A percentile compares a stretch with the other conserved stretches of the same genome.
These are phyloP conservation scores for Camelus bactrianus DNA, from an alignment of 2,113 vertebrate species.

Conservation along the genomic window DNA sequence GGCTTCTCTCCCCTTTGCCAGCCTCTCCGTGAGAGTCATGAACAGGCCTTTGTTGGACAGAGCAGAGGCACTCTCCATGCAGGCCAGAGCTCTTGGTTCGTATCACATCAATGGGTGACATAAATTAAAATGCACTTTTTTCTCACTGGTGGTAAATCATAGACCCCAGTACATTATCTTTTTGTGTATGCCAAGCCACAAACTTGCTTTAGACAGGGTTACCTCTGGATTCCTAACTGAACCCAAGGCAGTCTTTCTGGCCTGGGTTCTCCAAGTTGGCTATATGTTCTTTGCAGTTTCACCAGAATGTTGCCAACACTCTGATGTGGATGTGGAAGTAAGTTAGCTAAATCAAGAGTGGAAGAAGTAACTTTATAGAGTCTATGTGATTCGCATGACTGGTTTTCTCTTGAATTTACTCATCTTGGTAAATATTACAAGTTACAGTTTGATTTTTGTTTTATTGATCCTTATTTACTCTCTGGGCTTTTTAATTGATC, in stretches of 20 bases:
- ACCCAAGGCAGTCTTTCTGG: background rate
- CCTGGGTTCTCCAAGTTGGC: background rate
- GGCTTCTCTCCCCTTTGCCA: slow-evolving; percentile 34
- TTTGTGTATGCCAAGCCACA: background rate
- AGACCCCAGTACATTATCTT: slow-evolving; percentile 1
- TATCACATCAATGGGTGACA: slow-evolving; percentile 28
- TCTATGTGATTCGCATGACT: background rate
- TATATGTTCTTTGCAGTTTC: background rate
- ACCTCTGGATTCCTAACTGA: background rate
- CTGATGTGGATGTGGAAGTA: background rate
- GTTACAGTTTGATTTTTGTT: slow-evolving; percentile 45
- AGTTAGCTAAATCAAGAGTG: background rate
- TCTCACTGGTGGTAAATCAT: background rate
- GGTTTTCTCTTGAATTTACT: slow-evolving; percentile 8
- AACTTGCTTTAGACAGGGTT: slow-evolving; percentile 28
- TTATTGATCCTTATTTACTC: slow-evolving; percentile 34
- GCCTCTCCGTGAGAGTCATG: background rate
- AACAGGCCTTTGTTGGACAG: background rate
- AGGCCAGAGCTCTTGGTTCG: slow-evolving; percentile 38
- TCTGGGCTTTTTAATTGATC: background rate
- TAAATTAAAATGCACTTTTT: slow-evolving; percentile 50
- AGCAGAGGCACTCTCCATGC: background rate
- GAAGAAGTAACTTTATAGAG: slow-evolving; percentile 17
- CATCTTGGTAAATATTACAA: slow-evolving; percentile 21
- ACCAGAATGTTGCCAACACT: background rate